Evolutionary conservation across 2,888 invertebrate species (phyloP), one percentile per base, ranked within the genome.

Genomic region (Onthophagus sagittarius): DNA sequence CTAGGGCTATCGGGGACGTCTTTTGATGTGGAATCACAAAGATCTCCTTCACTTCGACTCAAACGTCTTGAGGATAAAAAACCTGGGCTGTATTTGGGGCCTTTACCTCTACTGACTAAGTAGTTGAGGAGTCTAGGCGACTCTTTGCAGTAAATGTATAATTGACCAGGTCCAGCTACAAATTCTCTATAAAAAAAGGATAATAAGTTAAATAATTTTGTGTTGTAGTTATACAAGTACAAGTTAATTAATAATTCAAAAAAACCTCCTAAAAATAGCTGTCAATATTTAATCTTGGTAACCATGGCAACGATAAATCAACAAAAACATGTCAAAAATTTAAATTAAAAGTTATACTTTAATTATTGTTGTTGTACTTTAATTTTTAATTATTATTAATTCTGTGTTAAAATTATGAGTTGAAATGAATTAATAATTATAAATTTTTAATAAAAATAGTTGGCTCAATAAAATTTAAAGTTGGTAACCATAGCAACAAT

Each of bases 41-140:
- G 79, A 79, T 88, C 88, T 7, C 88, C 87, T 78, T 88, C 88
- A 76, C 88, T 88, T 39, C 87, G 83, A 79, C 88, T 88, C 75
- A 88, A 81, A 72, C 87, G 78, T 71, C 84, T 80, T 15, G 82
- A 78, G 5, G 80, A 77, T 62, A 78, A 74, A 31, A 79, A 71
- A 5, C 77, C 75, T 15, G 72, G 78, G 75, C 74, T 77, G 76
- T 78, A 65, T 77, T 81, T 83, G 1, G 84, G 83, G 6, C 83
- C 82, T 15, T 86, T 83, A 0, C 88, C 87, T 62, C 86, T 84
- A 0, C 85, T 82, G 14, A 87, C 84, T 64, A 89, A 80, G 70
- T 86, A 83, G 72, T 86, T 85, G 7, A 88, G 78, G 9, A 89
- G 80, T 70, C 82, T 81, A 2, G 84, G 78, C 0, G 88, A 88